Evolutionary conservation across 2,797 vertebrate species (phyloP).

Genomic region (Eurystomus glaucurus): DNA sequence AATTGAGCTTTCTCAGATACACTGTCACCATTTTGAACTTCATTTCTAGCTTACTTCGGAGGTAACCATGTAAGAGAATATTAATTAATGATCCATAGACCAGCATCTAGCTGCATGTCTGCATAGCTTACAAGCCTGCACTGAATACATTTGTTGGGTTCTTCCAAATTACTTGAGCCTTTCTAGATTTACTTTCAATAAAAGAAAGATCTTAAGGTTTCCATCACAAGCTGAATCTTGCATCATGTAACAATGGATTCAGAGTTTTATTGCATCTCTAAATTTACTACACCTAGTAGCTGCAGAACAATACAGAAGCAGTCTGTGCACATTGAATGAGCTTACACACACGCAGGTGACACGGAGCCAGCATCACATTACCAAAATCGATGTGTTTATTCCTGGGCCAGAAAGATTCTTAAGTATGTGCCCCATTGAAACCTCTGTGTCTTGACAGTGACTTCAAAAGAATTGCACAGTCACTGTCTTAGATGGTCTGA

Average conservation of each 20-base stretch:
- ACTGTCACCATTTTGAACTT: neutral
- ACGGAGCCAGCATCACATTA: neutral
- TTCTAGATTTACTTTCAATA: neutral
- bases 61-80: neutral
- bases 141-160: neutral
- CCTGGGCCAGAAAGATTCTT: neutral
- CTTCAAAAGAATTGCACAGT: neutral
- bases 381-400: neutral
- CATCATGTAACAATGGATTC: neutral
- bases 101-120: neutral
- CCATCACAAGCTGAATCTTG: neutral
- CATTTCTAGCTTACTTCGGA: neutral
- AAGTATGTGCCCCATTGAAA: neutral
- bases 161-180: neutral
- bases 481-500: neutral
- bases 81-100: neutral
- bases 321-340: neutral
- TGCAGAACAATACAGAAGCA: neutral
- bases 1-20: neutral
- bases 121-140: neutral
- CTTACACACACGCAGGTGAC: accelerated
- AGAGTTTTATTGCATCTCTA: neutral
- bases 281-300: neutral
- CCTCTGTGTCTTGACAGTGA: neutral
- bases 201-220: neutral